A percentile compares a stretch with the other conserved stretches of the same genome.
phyloP scores from a whole-genome alignment of 2,888 invertebrate genomes.

The Xanthorhoe spadicearia region DNA sequence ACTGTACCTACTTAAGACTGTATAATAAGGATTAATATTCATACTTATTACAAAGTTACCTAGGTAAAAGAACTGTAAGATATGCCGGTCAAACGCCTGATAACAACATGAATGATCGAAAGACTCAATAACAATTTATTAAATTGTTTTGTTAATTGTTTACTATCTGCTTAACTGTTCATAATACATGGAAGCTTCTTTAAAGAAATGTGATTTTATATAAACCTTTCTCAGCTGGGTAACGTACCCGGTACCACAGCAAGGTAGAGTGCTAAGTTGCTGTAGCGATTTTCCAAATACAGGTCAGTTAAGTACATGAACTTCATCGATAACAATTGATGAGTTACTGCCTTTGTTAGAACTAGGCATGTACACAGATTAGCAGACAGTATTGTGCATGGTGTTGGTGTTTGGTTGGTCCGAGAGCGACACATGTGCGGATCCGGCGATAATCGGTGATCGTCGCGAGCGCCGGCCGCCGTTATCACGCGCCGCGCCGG shows the following conservation, averaged over 20 bases:
- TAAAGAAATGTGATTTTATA: conserved; percentile 47
- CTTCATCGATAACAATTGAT: conserved; percentile 32
- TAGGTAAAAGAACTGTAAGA: conserved; percentile 76
- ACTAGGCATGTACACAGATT: conserved; percentile 27
- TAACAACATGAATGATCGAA: conserved; percentile 70
- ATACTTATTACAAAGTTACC: conserved; percentile 43
- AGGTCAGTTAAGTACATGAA: conserved; percentile 2
- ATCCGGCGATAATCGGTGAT: conserved; percentile 76
- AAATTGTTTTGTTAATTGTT: conserved; percentile 73
- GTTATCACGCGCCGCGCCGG: conserved; percentile 72
- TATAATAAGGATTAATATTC: conserved; percentile 6
- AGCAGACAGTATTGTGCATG: conserved; percentile 28
- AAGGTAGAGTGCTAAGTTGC: conserved; percentile 10
- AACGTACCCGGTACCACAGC: neutral
- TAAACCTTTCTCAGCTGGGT: conserved; percentile 34
- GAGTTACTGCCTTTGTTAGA: conserved; percentile 37
- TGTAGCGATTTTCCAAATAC: neutral
- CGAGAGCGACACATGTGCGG: conserved; percentile 49
- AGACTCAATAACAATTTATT: conserved; percentile 61
- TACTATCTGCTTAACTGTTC: conserved; percentile 63
- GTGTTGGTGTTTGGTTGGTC: conserved; percentile 36
- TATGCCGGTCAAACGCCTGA: conserved; percentile 70
- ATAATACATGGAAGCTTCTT: conserved; percentile 29
- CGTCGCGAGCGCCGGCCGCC: conserved; percentile 46
- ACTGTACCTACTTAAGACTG: neutral